Conservation (phyloP, 2,888 invertebrate genomes). For the Zygogramma bicolorata region DNA sequence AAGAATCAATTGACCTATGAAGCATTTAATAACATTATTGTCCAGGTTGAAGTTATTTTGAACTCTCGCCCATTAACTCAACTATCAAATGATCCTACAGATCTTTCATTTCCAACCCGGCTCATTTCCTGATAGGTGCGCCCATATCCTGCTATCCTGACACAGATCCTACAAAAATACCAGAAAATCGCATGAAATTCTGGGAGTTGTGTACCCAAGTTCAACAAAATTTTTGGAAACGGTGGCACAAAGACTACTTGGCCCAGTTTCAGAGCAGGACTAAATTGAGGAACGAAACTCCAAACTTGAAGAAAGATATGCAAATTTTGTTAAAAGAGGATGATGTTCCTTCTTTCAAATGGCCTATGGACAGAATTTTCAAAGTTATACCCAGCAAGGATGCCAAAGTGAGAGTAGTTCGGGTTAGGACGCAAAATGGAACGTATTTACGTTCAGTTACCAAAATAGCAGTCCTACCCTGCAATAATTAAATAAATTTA, state of each 20-base stretch:
- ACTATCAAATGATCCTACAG: constrained; percentile 47
- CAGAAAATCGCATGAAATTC: constrained; percentile 35
- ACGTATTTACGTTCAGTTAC: constrained; percentile 7
- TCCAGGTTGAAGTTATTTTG: constrained; percentile 54
- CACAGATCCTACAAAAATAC: constrained; percentile 29
- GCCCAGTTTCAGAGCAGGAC: constrained; percentile 43
- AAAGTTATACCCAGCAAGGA: constrained; percentile 11
- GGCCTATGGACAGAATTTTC: constrained; percentile 1
- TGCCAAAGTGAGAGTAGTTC: constrained; percentile 14
- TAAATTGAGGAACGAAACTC: constrained; percentile 33
- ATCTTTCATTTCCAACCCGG: constrained; percentile 47
- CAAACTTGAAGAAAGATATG: constrained; percentile 1
- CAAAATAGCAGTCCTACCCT: background rate
- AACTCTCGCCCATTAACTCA: constrained; percentile 55
- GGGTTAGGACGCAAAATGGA: constrained; percentile 10
- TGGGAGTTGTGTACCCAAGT: constrained; percentile 47
- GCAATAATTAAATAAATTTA: background rate
- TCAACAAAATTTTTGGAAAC: constrained; percentile 46
- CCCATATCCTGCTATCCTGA: constrained; percentile 34
- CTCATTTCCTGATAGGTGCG: constrained; percentile 50
- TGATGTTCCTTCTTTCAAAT: constrained; percentile 9
- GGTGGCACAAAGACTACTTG: constrained; percentile 50
- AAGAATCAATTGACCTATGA: constrained; percentile 49
- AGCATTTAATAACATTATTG: constrained; percentile 52
- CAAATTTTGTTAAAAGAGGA: constrained; percentile 6